A percentile compares a stretch with the other conserved stretches of the same genome.
phyloP scores from a whole-genome alignment of 2,888 invertebrate species.

The Alloplasta piceator region DNA sequence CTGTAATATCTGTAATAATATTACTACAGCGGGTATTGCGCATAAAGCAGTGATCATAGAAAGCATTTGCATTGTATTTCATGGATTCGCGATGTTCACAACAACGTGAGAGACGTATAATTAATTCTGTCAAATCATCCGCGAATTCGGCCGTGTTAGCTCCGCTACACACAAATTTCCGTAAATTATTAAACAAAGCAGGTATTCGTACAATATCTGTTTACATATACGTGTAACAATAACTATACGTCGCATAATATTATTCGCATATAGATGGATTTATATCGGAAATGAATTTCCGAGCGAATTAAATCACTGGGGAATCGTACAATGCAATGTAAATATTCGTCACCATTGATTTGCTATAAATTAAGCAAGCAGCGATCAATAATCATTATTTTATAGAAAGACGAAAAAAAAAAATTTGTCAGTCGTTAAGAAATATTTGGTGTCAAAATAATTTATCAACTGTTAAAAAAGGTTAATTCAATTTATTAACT shows the following conservation, averaged over 20 bases:
- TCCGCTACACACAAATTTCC: not conserved
- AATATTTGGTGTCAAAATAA: too few relatives aligned
- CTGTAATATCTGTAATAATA: not conserved
- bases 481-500: too few relatives aligned
- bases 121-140: constrained; percentile 58
- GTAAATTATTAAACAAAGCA: too few relatives aligned
- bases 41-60: constrained; percentile 1
- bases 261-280: not conserved
- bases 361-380: too few relatives aligned
- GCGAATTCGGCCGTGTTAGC: constrained; percentile 38
- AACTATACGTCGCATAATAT: not conserved
- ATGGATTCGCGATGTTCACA: not conserved
- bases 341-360: not conserved
- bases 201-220: not conserved
- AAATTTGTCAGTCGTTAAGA: too few relatives aligned
- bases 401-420: too few relatives aligned
- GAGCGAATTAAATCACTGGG: not conserved
- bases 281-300: not conserved
- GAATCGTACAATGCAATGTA: not conserved
- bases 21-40: not conserved
- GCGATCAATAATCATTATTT: too few relatives aligned
- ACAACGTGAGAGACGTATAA: constrained; percentile 23
- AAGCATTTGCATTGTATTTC: not conserved
- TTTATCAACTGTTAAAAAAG: too few relatives aligned
- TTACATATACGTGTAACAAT: not conserved